Base-by-base conservation (phyloP, 2,888 invertebrate genomes). In the Oeneis ivallda region DNA sequence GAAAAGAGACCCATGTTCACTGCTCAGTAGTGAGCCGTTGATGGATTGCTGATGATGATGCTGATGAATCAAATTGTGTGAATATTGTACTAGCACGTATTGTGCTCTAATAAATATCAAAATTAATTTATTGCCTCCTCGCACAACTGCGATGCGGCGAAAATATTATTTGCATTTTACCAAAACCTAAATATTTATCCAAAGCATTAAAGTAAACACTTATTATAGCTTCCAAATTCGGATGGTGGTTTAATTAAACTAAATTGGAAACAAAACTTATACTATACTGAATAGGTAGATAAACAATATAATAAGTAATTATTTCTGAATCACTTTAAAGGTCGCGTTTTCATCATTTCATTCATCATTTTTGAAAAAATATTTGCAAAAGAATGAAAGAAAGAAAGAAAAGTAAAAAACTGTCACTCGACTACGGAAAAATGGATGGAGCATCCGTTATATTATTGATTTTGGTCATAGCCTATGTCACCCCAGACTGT, bases 161-260 rank as follows among this genome's bases (percentile, higher is more conserved):
- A 43, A 32, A 57, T 43, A 41, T 57, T 13, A 57, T 57, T 57
- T 57, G 26, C 57, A 57, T 41, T 57, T n/a, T 26, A 43, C 32
- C 32, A n/a, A 43, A 43, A 43, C 43, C 26, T 32, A 57, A 54
- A 57, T 43, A 57, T 57, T 57, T 43, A 57, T 32, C 9, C 32
- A n/a, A 37, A 37, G 15, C 37, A 37, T 54, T 54, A 54, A 54
- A 37, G 37, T 54, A 2, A 17, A 54, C 17, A 52, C 5, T 26
- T 50, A 45, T 15, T 10, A 26, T 26, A 34, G 54, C 37, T 37
- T 11, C 15, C 17, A 37, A 37, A 37, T 54, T 15, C 10, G 37
- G 11, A 10, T 5, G 17, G 17, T 37, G 15, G 37, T 34, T 54
- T 52, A 52, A 52, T 52, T 47, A 47, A 47, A 47, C 47, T 47